Evolutionary conservation across 2,888 invertebrate genomes (phyloP), one percentile per base, ranked within the genome.

Genomic region (Andrena fulva): DNA sequence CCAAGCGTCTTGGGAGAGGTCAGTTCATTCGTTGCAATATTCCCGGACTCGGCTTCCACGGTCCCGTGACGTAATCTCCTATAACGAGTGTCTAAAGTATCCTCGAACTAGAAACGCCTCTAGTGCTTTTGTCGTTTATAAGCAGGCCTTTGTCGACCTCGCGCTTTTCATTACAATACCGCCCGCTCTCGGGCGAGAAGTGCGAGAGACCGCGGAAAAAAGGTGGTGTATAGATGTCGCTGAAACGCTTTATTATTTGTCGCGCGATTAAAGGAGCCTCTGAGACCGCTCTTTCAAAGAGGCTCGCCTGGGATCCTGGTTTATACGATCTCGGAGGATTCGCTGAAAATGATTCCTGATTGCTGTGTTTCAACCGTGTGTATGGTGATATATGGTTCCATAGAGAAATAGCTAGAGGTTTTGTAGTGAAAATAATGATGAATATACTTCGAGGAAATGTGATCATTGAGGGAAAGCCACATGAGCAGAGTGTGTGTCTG

Each of bases 1-100:
- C 86, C 88, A 79, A 83, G 86, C 90, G 89, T 92, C 92, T 91
- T 91, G 90, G 89, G 89, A 89, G 89, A 92, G 91, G 91, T 92
- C 92, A 90, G 88, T 91, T 91, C 90, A 87, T 92, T 90, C 90
- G 87, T 91, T 80, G 89, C 89, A 82, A 89, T 91, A 88, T 88
- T 89, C 86, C 81, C 70, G 72, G 77, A 73, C 84, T 81, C 70
- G 52, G 71, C 52, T 66, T 74, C 63, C 81, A 62, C 70, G 70
- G 52, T 66, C 74, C 62, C 62, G 76, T 78, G 80, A 76, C 75
- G 79, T 82, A 84, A 86, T 82, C 79, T 79, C 42, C 67, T 72
- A 56, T 68, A 87, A 85, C 85, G 75, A 84, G 76, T 76, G 79
- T 54, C 77, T 66, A 77, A 86, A 80, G 73, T 82, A 89, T 78